Evolutionary conservation across 2,113 vertebrate species (phyloP).

Genomic region (Muscicapa adusta): DNA sequence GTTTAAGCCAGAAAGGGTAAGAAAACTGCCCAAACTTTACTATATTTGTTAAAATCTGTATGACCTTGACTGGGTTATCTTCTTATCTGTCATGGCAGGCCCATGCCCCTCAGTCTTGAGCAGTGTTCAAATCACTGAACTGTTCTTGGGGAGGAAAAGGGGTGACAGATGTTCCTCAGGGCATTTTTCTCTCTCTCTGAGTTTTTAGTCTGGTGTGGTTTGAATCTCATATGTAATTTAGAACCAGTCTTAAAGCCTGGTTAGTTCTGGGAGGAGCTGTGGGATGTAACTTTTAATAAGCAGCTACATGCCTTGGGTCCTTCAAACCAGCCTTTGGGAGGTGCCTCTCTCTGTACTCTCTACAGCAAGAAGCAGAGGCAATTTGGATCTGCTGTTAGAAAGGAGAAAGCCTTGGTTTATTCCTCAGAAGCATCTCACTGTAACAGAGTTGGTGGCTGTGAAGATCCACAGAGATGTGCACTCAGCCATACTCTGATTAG

Average conservation of each 20-base stretch:
- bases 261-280: neutral
- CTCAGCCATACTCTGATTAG: neutral
- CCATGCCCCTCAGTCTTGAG: neutral
- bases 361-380: neutral
- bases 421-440: neutral
- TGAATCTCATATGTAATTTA: neutral
- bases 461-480: neutral
- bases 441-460: neutral
- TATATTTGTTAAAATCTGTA: neutral
- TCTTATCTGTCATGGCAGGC: neutral
- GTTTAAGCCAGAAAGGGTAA: neutral
- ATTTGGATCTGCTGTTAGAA: neutral
- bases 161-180: neutral
- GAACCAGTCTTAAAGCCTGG: neutral
- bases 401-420: neutral
- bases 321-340: neutral
- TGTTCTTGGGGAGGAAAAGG: fast-evolving
- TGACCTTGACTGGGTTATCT: neutral
- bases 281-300: neutral
- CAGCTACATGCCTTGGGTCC: neutral
- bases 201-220: neutral
- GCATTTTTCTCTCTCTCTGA: neutral
- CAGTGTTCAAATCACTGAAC: neutral
- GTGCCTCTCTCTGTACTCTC: neutral
- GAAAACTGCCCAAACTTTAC: neutral